phyloP scores from a whole-genome alignment of 2,888 invertebrate species.

The Caenorhabditis sp. region DNA sequence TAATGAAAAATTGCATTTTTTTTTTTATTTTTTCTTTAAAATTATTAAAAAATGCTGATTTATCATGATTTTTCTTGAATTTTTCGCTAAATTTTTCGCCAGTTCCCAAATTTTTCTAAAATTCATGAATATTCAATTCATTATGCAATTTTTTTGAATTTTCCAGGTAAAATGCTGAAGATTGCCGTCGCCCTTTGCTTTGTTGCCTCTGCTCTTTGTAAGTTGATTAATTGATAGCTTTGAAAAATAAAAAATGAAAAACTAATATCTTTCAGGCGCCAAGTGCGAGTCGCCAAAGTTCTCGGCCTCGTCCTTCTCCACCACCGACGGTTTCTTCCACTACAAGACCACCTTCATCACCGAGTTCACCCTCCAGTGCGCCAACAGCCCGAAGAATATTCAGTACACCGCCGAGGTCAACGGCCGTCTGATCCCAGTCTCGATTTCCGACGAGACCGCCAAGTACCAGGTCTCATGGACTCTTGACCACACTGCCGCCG shows the following conservation, averaged over 20 bases:
- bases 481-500: slow-evolving; percentile 91
- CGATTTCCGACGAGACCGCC: slow-evolving; percentile 88
- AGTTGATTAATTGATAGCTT: slow-evolving; percentile 43
- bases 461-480: slow-evolving; percentile 95
- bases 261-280: slow-evolving; percentile 62
- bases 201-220: slow-evolving; percentile 60
- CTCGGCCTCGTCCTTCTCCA: slow-evolving; percentile 91
- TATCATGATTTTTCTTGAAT: not conserved
- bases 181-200: slow-evolving; percentile 55
- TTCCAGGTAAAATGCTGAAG: slow-evolving; percentile 63
- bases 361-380: slow-evolving; percentile 92
- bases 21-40: too few species aligned
- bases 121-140: too few species aligned
- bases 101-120: too few species aligned
- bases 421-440: slow-evolving; percentile 91
- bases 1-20: not conserved
- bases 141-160: not conserved
- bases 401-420: slow-evolving; percentile 93
- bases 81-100: too few species aligned
- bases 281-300: slow-evolving; percentile 84
- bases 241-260: not conserved
- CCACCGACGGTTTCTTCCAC: slow-evolving; percentile 93
- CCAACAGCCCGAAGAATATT: slow-evolving; percentile 86
- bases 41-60: not conserved
- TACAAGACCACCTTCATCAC: slow-evolving; percentile 92